These are phyloP conservation scores for Holothuria leucospilota DNA, from an alignment of 53 echinoderm and acorn worm species.

Conservation along the genomic window DNA sequence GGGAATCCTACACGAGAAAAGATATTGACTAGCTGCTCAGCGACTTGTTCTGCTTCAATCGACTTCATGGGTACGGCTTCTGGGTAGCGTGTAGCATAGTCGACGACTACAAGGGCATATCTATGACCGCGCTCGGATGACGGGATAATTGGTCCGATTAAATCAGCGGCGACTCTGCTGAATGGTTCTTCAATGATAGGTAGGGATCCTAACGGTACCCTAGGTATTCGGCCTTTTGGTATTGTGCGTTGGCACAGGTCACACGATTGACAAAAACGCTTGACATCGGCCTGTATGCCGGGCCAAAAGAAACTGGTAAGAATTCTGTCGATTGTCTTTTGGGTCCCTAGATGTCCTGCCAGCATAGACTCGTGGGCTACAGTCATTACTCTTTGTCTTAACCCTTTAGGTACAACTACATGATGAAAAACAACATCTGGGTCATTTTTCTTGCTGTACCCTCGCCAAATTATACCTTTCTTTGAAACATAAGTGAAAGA, in stretches of 20 bases:
- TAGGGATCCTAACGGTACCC: constrained; percentile 56
- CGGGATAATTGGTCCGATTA: constrained; percentile 64
- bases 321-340: constrained; percentile 63
- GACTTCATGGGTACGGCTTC: constrained; percentile 56
- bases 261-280: constrained; percentile 63
- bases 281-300: constrained; percentile 53
- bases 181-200: constrained; percentile 59
- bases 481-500: too few relatives aligned
- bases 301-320: constrained; percentile 50
- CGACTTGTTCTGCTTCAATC: constrained; percentile 50
- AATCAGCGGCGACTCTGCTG: constrained; percentile 56
- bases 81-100: constrained; percentile 54
- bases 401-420: constrained; percentile 42
- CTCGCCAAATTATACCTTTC: constrained; percentile 35
- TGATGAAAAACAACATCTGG: constrained; percentile 40
- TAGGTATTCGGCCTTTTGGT: constrained; percentile 55
- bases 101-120: constrained; percentile 56
- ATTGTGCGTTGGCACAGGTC: constrained; percentile 69
- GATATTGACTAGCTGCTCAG: constrained; percentile 36
- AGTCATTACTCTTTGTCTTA: constrained; percentile 46
- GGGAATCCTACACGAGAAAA: constrained; percentile 53
- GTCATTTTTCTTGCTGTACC: constrained; percentile 9
- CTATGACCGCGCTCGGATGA: constrained; percentile 45
- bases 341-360: constrained; percentile 59
- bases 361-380: constrained; percentile 71